Evolutionary conservation across 2,797 vertebrate genomes (phyloP), one percentile per base, ranked within the genome.

Genomic region (Threskiornis aethiopicus): DNA sequence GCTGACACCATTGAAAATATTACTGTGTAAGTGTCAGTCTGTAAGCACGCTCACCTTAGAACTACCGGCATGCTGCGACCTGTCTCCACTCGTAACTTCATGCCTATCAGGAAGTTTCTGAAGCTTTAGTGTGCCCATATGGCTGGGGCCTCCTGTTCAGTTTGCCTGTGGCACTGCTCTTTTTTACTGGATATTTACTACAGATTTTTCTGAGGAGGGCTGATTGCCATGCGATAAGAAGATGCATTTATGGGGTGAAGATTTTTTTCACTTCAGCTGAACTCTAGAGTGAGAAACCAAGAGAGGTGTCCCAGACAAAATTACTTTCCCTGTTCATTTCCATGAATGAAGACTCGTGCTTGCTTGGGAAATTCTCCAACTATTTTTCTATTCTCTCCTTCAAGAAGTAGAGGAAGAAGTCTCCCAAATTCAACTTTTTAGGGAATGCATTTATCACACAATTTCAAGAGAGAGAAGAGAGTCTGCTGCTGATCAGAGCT

Each of bases 331-430:
- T 76, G 7, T 64, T 92, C 2, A 24, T 87, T 85, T 58, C 11
- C 1, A 0, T 25, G 11, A 76, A 49, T 20, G 42, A 57, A 57
- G 41, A 33, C 9, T 77, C 0, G 0, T 39, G 47, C 12, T 47
- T 47, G 22, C 47, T 47, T 47, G 35, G 33, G 13, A 39, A 87
- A 79, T 10, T 44, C 20, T 65, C 20, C 26, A 49, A 22, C 10
- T 35, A 1, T 28, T 94, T 84, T 89, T 35, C 28, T 66, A 6
- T 47, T 54, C 3, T 64, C 6, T 84, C 26, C 29, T 58, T 79
- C 41, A 54, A 90, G 46, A 69, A 66, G 14, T 21, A 76, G 33
- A 89, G 14, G 9, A 86, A 85, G 8, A 10, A 57, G 16, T 17
- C 5, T 69, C 19, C 6, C 13, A 52, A 16, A 67, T 46, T 33